A percentile compares a stretch with the other conserved stretches of the same genome.
phyloP scores from a whole-genome alignment of 2,888 invertebrate genomes.

The Lysandra coridon region DNA sequence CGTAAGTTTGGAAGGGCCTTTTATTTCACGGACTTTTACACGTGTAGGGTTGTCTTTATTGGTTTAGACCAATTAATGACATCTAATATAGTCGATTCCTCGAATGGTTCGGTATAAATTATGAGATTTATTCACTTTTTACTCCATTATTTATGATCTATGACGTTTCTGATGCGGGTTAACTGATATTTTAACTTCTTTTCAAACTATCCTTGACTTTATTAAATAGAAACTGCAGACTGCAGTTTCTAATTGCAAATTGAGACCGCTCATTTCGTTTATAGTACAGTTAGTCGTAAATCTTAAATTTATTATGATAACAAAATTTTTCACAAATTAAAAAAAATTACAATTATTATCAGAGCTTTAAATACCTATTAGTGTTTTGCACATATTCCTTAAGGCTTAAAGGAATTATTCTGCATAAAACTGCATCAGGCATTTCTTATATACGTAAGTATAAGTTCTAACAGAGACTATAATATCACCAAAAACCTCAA shows the following conservation, averaged over 20 bases:
- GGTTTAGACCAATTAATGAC: conserved; percentile 76
- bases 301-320: no score
- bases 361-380: no score
- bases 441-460: no score
- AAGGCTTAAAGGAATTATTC: no score
- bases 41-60: conserved; percentile 78
- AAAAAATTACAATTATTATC: no score
- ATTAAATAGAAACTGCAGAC: neutral
- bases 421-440: no score
- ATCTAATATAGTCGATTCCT: conserved; percentile 65
- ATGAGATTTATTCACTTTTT: conserved; percentile 46
- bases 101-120: conserved; percentile 65
- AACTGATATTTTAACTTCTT: neutral
- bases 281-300: no score
- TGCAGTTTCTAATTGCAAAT: no score
- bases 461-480: neutral
- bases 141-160: conserved; percentile 35
- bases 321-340: no score
- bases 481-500: neutral
- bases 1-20: neutral
- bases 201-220: neutral
- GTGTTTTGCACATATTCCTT: no score
- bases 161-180: neutral
- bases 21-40: conserved; percentile 51
- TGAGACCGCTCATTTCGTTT: no score